Percentiles rank a stretch among this genome's conserved stretches.
These are phyloP conservation scores for Crossaster papposus DNA, from an alignment of 53 echinoderm and acorn worm species.

Conservation along the genomic window DNA sequence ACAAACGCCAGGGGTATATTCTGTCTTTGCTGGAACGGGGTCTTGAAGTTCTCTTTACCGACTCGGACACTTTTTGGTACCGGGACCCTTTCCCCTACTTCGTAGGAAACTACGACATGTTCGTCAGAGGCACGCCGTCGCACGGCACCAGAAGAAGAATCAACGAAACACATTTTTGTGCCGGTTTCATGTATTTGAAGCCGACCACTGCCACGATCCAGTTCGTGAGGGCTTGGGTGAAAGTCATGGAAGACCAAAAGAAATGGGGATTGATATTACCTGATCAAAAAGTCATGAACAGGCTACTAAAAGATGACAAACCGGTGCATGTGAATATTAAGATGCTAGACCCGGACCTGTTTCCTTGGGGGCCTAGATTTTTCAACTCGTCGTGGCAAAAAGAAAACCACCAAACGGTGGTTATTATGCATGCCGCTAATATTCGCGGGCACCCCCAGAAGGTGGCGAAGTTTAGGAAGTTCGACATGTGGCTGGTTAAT, in stretches of 20 bases:
- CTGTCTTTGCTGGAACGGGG: conserved; percentile 5
- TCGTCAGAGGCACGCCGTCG: not conserved
- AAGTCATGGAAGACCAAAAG: not conserved
- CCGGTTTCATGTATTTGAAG: conserved; percentile 37
- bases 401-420: not conserved
- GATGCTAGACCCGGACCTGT: not conserved
- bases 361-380: not conserved
- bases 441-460: not conserved
- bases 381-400: not conserved
- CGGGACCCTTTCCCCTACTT: conserved; percentile 42
- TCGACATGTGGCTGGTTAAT: not conserved
- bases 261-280: not conserved
- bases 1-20: conserved; percentile 22
- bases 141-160: not conserved
- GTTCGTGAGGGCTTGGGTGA: conserved; percentile 18
- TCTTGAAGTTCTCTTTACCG: conserved; percentile 27
- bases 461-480: not conserved
- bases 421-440: not conserved
- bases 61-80: conserved; percentile 37
- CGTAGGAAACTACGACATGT: conserved; percentile 2
- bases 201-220: not conserved
- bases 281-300: conserved; percentile 25
- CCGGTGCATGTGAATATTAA: not conserved
- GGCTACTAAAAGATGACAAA: not conserved
- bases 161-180: not conserved